Conservation (phyloP, 2,113 vertebrate genomes). For the Dromiciops gliroides region DNA sequence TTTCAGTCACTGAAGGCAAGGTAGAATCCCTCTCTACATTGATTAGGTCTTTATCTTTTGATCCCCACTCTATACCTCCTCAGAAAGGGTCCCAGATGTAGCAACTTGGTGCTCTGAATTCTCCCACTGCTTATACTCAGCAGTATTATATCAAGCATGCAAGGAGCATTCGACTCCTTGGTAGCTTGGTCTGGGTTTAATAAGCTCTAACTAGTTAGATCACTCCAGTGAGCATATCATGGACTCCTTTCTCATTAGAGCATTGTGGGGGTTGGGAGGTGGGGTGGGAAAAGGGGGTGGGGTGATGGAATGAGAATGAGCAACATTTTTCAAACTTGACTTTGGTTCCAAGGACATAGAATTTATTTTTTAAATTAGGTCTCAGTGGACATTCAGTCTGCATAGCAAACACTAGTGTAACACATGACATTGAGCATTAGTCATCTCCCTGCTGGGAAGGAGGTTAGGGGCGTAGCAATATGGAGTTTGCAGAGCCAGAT, state of each 20-base stretch:
- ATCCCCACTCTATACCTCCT: not conserved
- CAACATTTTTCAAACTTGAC: not conserved
- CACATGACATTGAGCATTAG: slow-evolving; percentile 3
- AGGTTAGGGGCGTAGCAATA: slow-evolving; percentile 52
- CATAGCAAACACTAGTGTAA: not conserved
- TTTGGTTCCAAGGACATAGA: slow-evolving; percentile 12
- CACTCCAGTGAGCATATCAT: not conserved
- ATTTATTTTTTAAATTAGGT: not conserved
- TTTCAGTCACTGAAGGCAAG: not conserved
- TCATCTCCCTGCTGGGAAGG: slow-evolving; percentile 70
- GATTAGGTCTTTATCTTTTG: not conserved
- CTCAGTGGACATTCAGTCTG: slow-evolving; percentile 29
- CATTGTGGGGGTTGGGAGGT: not conserved
- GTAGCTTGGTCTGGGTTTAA: not conserved
- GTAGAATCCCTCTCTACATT: not conserved
- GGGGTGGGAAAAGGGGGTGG: not conserved
- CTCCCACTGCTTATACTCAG: not conserved
- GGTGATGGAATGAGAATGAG: not conserved
- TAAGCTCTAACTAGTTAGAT: not conserved
- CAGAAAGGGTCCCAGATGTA: not conserved
- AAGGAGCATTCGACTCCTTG: accelerated
- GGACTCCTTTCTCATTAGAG: not conserved
- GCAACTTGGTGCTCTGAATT: not conserved
- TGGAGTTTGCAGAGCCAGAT: slow-evolving; percentile 30
- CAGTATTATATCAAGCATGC: not conserved